Evolutionary conservation across 2,888 invertebrate species (phyloP), one percentile per base, ranked within the genome.

Genomic region (Orthonychiurus folsomi): DNA sequence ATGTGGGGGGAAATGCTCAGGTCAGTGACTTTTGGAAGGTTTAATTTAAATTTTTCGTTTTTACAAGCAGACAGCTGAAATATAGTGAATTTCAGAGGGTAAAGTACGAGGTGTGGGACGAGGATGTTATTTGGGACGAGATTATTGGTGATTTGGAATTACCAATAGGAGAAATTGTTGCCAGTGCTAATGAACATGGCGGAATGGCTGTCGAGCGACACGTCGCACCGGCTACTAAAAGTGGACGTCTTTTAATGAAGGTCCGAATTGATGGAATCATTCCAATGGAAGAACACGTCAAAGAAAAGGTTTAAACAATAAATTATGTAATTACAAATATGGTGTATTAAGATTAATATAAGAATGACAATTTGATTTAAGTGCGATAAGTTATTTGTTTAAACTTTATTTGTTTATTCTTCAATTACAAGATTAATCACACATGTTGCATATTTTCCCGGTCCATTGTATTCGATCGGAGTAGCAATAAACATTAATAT

Each of bases 21-120:
- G 52, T 52, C 12, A 48, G n/a, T 15, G 12, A 15, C 15, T 48
- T 48, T 23, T 23, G 24, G 20, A 52, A n/a, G 21, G 9, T 12
- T 52, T 52, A n/a, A 5, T 21, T 12, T 20, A 9, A 20, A 12
- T 52, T 52, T 52, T 52, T 9, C 20, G 52, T 52, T 9, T 5
- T 52, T 20, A 9, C 3, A 3, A 52, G 52, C 20, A 52, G 20
- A n/a, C n/a, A n/a, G n/a, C n/a, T n/a, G n/a, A n/a, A n/a, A n/a
- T n/a, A n/a, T n/a, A n/a, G n/a, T n/a, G n/a, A n/a, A 12, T 52
- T 52, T n/a, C 24, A 52, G 52, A 52, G n/a, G 20, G 24, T 52
- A 9, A 52, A 52, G 52, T 23, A 21, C 24, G 52, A 52, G n/a
- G 5, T 20, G 3, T 52, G 52, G 52, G 52, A 52, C 52, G 5